These are phyloP conservation scores for Choristoneura fumiferana DNA, from an alignment of 1,140 invertebrate species.

Conservation along the genomic window DNA sequence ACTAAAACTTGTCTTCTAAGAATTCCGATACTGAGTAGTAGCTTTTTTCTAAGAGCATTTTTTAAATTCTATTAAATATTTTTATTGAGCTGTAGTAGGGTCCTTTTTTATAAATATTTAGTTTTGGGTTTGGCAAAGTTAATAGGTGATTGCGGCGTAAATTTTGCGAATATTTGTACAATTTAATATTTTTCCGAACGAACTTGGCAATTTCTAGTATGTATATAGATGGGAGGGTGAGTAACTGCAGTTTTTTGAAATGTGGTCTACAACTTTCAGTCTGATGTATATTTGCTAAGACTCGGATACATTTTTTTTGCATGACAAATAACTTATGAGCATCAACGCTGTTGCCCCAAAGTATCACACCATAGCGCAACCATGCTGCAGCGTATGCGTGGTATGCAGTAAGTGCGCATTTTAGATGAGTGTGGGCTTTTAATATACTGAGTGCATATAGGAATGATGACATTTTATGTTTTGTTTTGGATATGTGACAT, in stretches of 20 bases:
- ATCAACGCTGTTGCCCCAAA: slow-evolving; percentile 2
- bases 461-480: too few species aligned
- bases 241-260: background rate
- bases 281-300: background rate
- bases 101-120: too few species aligned
- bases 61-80: too few species aligned
- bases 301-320: slow-evolving; percentile 1
- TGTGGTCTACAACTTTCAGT: background rate
- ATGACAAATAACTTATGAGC: background rate
- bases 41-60: too few species aligned
- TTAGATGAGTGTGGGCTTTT: too few species aligned
- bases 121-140: too few species aligned
- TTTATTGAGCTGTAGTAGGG: too few species aligned
- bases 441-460: too few species aligned
- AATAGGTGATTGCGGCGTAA: too few species aligned
- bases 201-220: background rate
- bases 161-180: background rate
- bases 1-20: too few species aligned
- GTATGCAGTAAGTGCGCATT: background rate
- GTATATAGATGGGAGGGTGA: slow-evolving; percentile 2
- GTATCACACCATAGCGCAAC: background rate
- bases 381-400: background rate
- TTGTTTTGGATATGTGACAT: too few species aligned
- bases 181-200: background rate
- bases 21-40: too few species aligned